Evolutionary conservation across 2,113 vertebrate genomes (phyloP).

Genomic region (Trinectes maculatus): DNA sequence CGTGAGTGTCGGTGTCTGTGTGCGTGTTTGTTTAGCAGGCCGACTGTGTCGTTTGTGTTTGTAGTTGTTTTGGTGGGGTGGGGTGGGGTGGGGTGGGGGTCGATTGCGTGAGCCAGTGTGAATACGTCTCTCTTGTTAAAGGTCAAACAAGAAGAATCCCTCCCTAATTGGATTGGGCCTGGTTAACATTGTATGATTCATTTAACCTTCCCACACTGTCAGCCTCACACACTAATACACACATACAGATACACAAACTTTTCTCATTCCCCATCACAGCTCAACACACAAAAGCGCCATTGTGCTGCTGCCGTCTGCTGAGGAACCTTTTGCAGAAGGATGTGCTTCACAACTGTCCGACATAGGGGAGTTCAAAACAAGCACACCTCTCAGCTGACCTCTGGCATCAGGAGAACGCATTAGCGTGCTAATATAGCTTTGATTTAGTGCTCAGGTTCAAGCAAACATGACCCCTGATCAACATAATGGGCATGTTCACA

Average conservation of each 20-base stretch:
- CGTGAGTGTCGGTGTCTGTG: conserved; percentile 3
- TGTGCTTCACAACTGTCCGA: conserved; percentile 66
- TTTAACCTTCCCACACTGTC: conserved; percentile 73
- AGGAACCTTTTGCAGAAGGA: conserved; percentile 71
- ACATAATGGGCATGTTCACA: conserved; percentile 71
- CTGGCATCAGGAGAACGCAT: conserved; percentile 66
- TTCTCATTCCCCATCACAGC: conserved; percentile 31
- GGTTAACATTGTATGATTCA: conserved; percentile 80
- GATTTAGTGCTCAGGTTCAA: conserved; percentile 79
- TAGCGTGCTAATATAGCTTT: conserved; percentile 75
- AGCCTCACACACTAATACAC: conserved; percentile 28
- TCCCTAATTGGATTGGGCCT: conserved; percentile 79
- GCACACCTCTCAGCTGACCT: conserved; percentile 76
- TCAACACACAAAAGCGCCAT: conserved; percentile 74
- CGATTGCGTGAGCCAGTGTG: conserved; percentile 63
- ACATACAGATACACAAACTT: conserved; percentile 46
- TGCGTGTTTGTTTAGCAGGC: conserved; percentile 18
- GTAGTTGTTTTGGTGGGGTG: not conserved
- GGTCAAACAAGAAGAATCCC: conserved; percentile 78
- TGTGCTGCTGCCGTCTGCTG: conserved; percentile 69
- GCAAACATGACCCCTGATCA: conserved; percentile 78
- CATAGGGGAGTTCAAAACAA: conserved; percentile 63
- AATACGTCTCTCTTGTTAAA: conserved; percentile 68
- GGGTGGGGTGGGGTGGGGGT: conserved; percentile 11
- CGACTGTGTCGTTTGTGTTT: conserved; percentile 36